Base-by-base conservation (phyloP, 2,797 vertebrate genomes). In the Sebastes nivosus region DNA sequence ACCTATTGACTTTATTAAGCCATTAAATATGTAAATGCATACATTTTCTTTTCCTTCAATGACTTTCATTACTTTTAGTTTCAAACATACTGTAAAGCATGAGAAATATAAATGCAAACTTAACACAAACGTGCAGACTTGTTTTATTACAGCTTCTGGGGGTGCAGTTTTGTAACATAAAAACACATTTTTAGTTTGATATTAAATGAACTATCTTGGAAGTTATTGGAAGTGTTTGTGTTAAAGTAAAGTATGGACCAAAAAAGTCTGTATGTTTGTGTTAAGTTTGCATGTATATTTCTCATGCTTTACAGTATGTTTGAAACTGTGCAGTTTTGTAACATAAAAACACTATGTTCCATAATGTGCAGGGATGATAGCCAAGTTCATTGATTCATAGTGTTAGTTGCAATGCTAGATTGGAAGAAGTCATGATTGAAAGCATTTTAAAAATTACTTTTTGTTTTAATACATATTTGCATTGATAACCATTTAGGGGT, bases 361-460 rank as follows among this genome's bases (percentile, higher is more conserved):
- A 22, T 10, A 36, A 73, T 65, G 64, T 86, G 67, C 74, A 75
- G 75, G 36, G 77, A 85, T 36, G 38, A 70, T 55, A 79, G 72
- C 85, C 77, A 92, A 89, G 86, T 93, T 92, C 87, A 94, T 93
- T 94, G 93, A 95, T 92, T 93, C 80, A 69, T 14, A 82, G 10
- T 67, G 77, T 83, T 92, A 86, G 90, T 88, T 38, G 2, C 9
- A 32, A 2, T 27, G 85, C 84, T 92, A 85, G 32, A 55, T 60
- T 71, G 12, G 2, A 20, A 38, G 36, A 82, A 84, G 8, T 80
- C 34, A 71, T 61, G 13, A 77, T 64, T 69, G 22, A 75, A 85
- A 79, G 1, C 2, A 67, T 4, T 72, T 60, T 24, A 50, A 27
- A 67, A 61, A 29, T 0, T 38, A 38, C 36, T 13, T 13, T 38